Percentiles rank a stretch among this genome's conserved stretches.
These are phyloP conservation scores for Clunio marinus DNA, from an alignment of 2,888 invertebrate genomes.

Conservation along the genomic window DNA sequence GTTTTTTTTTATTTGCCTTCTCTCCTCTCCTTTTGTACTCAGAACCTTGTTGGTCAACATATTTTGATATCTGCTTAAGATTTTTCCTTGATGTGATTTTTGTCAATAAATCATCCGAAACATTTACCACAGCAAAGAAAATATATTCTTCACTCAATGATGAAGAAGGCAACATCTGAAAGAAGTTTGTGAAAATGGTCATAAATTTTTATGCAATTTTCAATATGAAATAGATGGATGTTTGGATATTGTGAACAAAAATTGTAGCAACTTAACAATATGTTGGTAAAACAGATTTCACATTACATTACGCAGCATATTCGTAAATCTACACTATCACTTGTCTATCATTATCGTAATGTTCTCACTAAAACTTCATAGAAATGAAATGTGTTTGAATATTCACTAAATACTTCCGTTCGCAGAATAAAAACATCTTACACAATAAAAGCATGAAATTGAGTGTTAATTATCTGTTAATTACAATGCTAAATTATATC, in stretches of 20 bases:
- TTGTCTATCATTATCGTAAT: too few species aligned
- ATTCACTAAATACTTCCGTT: too few species aligned
- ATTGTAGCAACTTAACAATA: too few species aligned
- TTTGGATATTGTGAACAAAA: too few species aligned
- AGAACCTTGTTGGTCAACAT: not conserved
- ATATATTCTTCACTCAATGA: constrained; percentile 13
- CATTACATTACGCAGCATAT: constrained; percentile 24
- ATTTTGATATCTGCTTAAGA: not conserved
- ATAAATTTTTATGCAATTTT: constrained; percentile 31
- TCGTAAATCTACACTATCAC: constrained; percentile 26
- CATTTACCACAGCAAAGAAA: too few species aligned
- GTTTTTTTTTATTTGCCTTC: not conserved
- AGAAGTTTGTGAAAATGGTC: not conserved
- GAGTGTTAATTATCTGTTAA: too few species aligned
- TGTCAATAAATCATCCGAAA: constrained; percentile 38
- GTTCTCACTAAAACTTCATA: too few species aligned
- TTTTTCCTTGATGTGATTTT: constrained; percentile 28
- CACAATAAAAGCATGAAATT: too few species aligned
- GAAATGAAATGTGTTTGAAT: too few species aligned
- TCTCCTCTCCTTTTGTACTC: not conserved
- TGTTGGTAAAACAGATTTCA: not conserved
- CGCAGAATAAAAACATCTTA: too few species aligned
- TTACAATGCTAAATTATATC: too few species aligned
- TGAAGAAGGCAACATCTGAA: constrained; percentile 21
- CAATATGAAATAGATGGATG: too few species aligned